Evolutionary conservation across 1,140 invertebrate genomes (phyloP).

Genomic region (Dryas iulia): DNA sequence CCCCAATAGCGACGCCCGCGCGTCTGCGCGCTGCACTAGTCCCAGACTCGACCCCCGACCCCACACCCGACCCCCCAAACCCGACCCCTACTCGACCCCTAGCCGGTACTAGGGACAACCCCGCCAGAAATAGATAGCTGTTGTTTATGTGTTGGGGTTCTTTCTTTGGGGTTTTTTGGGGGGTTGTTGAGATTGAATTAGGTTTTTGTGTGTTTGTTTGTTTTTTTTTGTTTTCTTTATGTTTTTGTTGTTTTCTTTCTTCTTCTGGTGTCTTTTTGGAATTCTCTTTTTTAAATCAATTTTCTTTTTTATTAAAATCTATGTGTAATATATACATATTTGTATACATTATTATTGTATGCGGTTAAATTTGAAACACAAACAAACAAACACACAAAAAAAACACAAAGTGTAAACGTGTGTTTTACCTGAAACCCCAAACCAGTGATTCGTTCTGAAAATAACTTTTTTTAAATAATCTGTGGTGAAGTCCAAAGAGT

Average conservation of each 20-base stretch:
- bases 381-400: not conserved
- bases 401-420: too few species aligned
- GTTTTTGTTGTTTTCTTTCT: not conserved
- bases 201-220: not conserved
- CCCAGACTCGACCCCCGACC: constrained; percentile 11
- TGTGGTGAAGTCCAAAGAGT: constrained; percentile 38
- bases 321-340: not conserved
- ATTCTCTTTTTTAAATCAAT: not conserved
- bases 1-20: constrained; percentile 65
- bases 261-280: not conserved
- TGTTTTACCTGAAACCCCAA: not conserved
- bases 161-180: not conserved
- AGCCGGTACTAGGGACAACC: constrained; percentile 30
- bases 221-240: not conserved
- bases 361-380: not conserved
- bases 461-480: constrained; percentile 3
- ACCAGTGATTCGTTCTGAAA: not conserved
- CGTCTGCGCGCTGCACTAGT: constrained; percentile 41
- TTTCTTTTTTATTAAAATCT: not conserved
- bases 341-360: not conserved
- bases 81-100: constrained; percentile 1
- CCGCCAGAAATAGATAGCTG: not conserved
- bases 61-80: not conserved
- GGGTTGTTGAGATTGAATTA: too few species aligned
- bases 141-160: not conserved